Base-by-base conservation (phyloP, 2,888 invertebrate species). In the Drosophila longiperda region DNA sequence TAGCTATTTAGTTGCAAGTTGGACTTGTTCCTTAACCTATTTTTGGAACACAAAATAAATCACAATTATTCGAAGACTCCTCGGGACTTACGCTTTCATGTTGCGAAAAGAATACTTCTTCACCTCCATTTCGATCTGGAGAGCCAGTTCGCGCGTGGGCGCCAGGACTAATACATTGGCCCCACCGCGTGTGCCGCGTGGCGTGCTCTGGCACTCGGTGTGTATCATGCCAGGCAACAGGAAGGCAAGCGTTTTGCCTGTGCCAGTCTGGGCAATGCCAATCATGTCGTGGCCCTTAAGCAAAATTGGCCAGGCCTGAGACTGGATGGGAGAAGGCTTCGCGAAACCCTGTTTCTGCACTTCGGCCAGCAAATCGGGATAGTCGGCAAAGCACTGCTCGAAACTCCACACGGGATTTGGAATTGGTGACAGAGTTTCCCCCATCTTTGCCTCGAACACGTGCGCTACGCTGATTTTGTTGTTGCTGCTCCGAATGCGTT, bases 221-320 rank as follows among this genome's bases (percentile, higher is more conserved):
- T 99, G 99, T 80, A 99, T 96, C 82, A 99, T 94, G 15, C 98
- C 99, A 11, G 99, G 99, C 62, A 99, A 92, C 1, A 99, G 93
- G 91, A 98, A 99, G 0, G 98, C 99, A 66, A 99, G 94, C 0
- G 99, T 99, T 94, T 99, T 99, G 0, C 98, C 98, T 23, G 97
- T 97, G 65, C 98, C 98, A 8, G 98, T 98, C 93, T 98, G 99
- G 1, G 99, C 99, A 78, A 99, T 99, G 11, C 99, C 99, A 92
- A 99, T 99, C 91, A 99, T 93, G 93, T 99, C 99, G 90, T 96
- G 95, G 0, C 99, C 99, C 88, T 96, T 95, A 49, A 99, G 93
- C 0, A 99, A 94, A 71, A 99, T 95, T 1, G 99, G 99, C 99
- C 99, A 99, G 0, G 98, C 97, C 93, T 99, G 98, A 70, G 96